Conservation (phyloP, 2,113 vertebrate genomes). For the Phrynosoma blainvillii region DNA sequence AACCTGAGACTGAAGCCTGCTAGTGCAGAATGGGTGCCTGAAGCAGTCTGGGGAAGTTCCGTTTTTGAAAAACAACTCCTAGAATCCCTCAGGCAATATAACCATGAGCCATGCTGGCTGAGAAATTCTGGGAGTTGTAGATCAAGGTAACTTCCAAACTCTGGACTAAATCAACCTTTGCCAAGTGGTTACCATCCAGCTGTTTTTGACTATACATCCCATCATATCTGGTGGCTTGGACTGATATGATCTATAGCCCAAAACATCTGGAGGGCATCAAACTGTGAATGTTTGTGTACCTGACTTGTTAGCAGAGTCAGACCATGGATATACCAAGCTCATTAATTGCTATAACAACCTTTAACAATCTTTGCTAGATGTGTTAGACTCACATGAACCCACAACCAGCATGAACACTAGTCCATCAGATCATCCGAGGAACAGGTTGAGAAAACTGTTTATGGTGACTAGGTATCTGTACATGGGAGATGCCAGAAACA, state of each 20-base stretch:
- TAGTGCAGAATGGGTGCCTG: neutral
- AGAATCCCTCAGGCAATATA: neutral
- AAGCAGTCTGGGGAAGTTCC: neutral
- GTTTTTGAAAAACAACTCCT: neutral
- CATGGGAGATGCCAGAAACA: neutral
- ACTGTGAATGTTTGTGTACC: neutral
- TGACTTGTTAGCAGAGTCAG: neutral
- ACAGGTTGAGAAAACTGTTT: neutral
- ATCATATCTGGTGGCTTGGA: too few species aligned
- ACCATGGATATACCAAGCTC: neutral
- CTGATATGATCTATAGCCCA: too few species aligned
- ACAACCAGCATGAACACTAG: too few species aligned
- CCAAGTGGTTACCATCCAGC: too few species aligned
- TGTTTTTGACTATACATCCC: too few species aligned
- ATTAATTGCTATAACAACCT: neutral
- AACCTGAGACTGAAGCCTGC: neutral
- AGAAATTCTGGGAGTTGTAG: too few species aligned
- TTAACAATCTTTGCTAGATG: too few species aligned
- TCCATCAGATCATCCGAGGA: neutral
- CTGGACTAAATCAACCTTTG: too few species aligned
- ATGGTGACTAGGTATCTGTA: neutral
- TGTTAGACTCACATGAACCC: too few species aligned
- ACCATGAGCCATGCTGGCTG: too few species aligned
- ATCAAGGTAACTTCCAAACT: neutral
- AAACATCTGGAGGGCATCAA: too few species aligned